A percentile compares a stretch with the other conserved stretches of the same genome.
Conservation (phyloP, 2,888 invertebrate genomes). For the Trichacis sp. region DNA sequence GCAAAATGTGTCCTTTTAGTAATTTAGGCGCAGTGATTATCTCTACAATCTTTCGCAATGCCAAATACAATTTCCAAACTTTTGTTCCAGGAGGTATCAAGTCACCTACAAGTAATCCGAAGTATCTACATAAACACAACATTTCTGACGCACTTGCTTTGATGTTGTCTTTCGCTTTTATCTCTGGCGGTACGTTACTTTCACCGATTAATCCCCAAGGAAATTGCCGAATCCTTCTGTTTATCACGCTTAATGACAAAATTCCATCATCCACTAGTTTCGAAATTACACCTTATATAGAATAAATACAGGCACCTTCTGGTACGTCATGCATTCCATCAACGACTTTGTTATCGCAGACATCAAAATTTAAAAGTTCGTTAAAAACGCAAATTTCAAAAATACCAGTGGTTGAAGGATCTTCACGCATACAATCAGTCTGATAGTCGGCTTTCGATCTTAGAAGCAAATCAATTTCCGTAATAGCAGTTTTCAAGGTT, state of each 20-base stretch:
- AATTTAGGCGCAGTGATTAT: slow-evolving; percentile 28
- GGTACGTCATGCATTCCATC: slow-evolving; percentile 42
- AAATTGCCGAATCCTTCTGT: slow-evolving; percentile 14
- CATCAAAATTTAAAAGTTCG: slow-evolving; percentile 20
- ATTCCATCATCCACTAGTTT: slow-evolving; percentile 8
- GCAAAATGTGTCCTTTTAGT: slow-evolving; percentile 2
- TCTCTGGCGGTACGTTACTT: slow-evolving; percentile 9
- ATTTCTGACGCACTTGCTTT: slow-evolving; percentile 18
- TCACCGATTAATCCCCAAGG: too few relatives aligned
- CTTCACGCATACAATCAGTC: too few relatives aligned
- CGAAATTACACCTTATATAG: slow-evolving; percentile 14
- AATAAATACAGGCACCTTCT: slow-evolving; percentile 34
- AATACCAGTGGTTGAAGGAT: slow-evolving; percentile 15
- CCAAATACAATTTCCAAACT: slow-evolving; percentile 25
- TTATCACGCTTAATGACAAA: slow-evolving; percentile 1
- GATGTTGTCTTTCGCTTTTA: slow-evolving; percentile 4
- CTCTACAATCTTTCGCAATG: slow-evolving; percentile 21
- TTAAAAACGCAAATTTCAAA: slow-evolving; percentile 25
- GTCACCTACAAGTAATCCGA: slow-evolving; percentile 20
- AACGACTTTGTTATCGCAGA: slow-evolving; percentile 18
- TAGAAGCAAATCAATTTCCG: slow-evolving; percentile 12
- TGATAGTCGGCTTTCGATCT: too few relatives aligned
- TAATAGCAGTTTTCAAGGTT: slow-evolving; percentile 12
- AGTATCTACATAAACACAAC: slow-evolving; percentile 26
- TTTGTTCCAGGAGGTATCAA: slow-evolving; percentile 3